phyloP scores from a whole-genome alignment of 2,888 invertebrate species.

The Drepanosiphum platanoidis region DNA sequence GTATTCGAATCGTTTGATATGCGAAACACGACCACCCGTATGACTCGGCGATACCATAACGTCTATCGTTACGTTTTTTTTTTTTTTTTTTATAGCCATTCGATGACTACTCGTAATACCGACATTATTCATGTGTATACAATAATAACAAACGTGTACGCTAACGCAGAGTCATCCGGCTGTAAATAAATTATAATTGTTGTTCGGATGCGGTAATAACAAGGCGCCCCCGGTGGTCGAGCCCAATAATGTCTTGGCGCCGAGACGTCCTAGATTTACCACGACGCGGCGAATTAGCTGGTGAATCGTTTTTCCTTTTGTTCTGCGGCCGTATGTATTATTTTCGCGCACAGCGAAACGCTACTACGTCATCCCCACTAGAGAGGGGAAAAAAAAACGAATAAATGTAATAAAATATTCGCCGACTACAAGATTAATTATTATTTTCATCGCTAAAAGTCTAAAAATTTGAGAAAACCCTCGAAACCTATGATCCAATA shows the following conservation, averaged over 20 bases:
- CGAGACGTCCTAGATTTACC: constrained; percentile 32
- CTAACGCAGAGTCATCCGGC: not conserved
- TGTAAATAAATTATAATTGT: constrained; percentile 47
- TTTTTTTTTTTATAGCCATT: no score
- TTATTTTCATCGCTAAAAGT: not conserved
- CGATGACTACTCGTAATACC: not conserved
- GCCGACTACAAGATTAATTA: constrained; percentile 25
- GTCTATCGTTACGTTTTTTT: no score
- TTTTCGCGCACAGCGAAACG: no score
- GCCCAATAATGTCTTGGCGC: constrained; percentile 38
- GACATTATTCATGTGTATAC: no score
- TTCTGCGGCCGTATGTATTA: constrained; percentile 9
- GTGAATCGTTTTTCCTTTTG: constrained; percentile 28
- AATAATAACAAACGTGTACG: no score
- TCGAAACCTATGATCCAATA: not conserved
- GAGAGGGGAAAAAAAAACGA: no score
- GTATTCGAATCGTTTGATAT: no score
- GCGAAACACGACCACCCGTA: no score
- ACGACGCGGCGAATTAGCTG: not conserved
- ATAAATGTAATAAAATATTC: not conserved
- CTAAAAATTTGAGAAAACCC: not conserved
- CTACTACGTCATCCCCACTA: no score
- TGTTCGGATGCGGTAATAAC: not conserved
- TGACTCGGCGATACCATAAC: no score
- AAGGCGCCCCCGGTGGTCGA: constrained; percentile 11